These are phyloP conservation scores for Pterophyllum scalare DNA, from an alignment of 2,113 vertebrate species.

Conservation along the genomic window DNA sequence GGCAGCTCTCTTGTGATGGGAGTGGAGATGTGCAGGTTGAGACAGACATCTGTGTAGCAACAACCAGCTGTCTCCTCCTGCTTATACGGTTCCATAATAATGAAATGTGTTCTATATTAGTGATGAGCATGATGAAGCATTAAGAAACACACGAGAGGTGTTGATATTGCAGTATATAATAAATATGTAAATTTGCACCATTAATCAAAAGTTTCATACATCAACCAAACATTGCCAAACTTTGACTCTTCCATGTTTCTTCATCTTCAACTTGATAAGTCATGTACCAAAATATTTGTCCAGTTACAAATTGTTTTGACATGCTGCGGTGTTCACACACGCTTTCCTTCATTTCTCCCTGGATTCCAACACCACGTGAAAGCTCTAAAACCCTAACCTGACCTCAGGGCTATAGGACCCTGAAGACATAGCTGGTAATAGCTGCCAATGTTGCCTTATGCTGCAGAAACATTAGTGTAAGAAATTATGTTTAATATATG, in stretches of 20 bases:
- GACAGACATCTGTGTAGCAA: slow-evolving; percentile 48
- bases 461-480: neutral
- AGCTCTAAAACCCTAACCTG: neutral
- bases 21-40: slow-evolving; percentile 49
- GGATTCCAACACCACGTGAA: neutral
- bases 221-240: neutral
- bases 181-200: neutral
- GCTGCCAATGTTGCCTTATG: neutral
- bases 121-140: neutral
- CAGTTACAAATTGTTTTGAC: too few species aligned
- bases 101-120: neutral
- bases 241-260: neutral
- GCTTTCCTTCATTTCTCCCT: too few species aligned
- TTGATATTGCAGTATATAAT: neutral
- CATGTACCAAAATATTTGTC: too few species aligned
- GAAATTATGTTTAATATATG: neutral
- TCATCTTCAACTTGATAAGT: neutral
- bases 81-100: slow-evolving; percentile 14
- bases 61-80: slow-evolving; percentile 3
- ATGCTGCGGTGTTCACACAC: neutral
- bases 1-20: slow-evolving; percentile 4
- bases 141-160: neutral
- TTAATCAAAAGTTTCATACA: neutral
- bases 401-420: too few species aligned
- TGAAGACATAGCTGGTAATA: neutral